Conservation (phyloP, 2,113 vertebrate species). For the Myanophis thanlyinensis region DNA sequence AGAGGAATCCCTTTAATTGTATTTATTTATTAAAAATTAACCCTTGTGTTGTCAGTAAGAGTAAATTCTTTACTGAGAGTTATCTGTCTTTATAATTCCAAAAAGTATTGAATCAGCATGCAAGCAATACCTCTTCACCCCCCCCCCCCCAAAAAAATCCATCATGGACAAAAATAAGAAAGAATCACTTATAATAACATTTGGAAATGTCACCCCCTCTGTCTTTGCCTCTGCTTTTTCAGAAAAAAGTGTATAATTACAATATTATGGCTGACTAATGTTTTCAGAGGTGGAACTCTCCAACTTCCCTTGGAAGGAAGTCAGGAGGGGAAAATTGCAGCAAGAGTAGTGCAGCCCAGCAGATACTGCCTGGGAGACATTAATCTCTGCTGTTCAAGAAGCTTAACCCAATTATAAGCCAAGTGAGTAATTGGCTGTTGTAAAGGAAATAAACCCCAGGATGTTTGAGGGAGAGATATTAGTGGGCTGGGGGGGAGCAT, state of each 20-base stretch:
- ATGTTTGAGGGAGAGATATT: not conserved
- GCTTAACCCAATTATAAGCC: slow-evolving; percentile 42
- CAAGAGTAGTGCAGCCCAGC: not conserved
- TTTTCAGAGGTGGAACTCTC: not conserved
- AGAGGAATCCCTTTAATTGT: not conserved
- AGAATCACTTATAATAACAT: not conserved
- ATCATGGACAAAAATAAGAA: not conserved
- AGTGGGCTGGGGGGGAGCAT: not conserved
- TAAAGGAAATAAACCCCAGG: not conserved
- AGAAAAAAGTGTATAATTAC: not conserved
- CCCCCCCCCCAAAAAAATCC: not conserved
- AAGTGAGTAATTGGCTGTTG: slow-evolving; percentile 11
- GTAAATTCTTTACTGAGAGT: not conserved
- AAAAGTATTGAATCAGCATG: not conserved
- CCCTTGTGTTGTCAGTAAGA: not conserved
- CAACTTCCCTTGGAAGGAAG: not conserved
- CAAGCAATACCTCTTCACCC: not conserved
- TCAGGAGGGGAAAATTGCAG: fast-evolving
- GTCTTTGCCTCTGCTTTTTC: not conserved
- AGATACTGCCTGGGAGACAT: not conserved
- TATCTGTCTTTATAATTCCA: not conserved
- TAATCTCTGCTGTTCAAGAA: slow-evolving; percentile 4
- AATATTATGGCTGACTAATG: not conserved
- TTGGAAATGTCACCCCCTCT: not conserved
- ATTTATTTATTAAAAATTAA: not conserved